A percentile compares a stretch with the other conserved stretches of the same genome.
Conservation (phyloP, 1,140 invertebrate species). For the Frieseomelitta varia region DNA sequence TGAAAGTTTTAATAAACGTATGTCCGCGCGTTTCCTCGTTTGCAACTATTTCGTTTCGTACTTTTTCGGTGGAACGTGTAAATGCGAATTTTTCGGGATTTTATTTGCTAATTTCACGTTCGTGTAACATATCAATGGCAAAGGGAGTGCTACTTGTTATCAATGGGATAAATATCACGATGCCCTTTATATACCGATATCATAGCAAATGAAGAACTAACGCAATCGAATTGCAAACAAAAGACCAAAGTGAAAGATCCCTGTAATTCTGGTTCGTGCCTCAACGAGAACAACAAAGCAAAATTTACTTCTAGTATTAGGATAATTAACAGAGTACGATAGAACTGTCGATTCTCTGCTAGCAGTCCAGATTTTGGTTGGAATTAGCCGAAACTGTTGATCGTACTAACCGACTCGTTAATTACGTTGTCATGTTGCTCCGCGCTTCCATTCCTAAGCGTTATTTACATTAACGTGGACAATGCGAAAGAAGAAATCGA, state of each 20-base stretch:
- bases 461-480: not conserved
- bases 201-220: not conserved
- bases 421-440: not conserved
- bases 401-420: slow-evolving; percentile 57
- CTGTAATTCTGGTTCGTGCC: slow-evolving; percentile 21
- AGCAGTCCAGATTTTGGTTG: slow-evolving; percentile 68
- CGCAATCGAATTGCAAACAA: not conserved
- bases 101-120: not conserved
- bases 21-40: not conserved
- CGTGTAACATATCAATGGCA: not conserved
- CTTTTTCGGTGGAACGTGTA: not conserved
- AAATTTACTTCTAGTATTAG: slow-evolving; percentile 59
- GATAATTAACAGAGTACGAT: slow-evolving; percentile 60
- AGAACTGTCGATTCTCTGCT: slow-evolving; percentile 53
- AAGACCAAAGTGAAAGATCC: slow-evolving; percentile 17
- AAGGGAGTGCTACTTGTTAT: not conserved
- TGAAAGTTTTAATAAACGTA: slow-evolving; percentile 6
- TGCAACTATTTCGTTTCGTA: not conserved
- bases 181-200: too few species aligned
- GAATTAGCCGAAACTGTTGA: slow-evolving; percentile 69
- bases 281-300: slow-evolving; percentile 35
- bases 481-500: not conserved
- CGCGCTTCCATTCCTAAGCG: not conserved
- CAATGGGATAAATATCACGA: not conserved
- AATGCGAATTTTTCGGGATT: not conserved